These are phyloP conservation scores for Butorides virescens DNA, from an alignment of 2,113 vertebrate genomes.

Conservation along the genomic window DNA sequence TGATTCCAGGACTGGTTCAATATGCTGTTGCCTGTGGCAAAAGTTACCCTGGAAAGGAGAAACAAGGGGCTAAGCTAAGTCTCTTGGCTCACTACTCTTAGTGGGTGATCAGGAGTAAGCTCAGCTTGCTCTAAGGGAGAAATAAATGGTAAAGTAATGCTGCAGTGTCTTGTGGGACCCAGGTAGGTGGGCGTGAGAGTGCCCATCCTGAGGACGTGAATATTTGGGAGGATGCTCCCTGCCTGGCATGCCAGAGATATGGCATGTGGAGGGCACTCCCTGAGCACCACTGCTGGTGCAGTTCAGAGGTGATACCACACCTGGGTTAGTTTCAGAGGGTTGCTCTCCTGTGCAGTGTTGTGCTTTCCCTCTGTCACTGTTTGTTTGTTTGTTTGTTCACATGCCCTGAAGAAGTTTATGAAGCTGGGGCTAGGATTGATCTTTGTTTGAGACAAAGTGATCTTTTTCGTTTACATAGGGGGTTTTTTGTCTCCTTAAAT, in stretches of 20 bases:
- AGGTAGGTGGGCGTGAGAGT: not conserved
- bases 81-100: not conserved
- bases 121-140: not conserved
- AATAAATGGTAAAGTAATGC: not conserved
- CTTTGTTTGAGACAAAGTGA: not conserved
- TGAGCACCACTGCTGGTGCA: rapidly evolving
- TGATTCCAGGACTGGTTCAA: not conserved
- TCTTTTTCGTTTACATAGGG: not conserved
- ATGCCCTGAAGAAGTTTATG: not conserved
- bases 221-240: not conserved
- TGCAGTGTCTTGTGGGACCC: not conserved
- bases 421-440: not conserved
- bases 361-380: rapidly evolving
- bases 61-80: not conserved
- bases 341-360: not conserved
- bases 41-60: not conserved
- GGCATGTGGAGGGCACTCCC: rapidly evolving
- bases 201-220: not conserved
- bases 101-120: not conserved
- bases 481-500: not conserved
- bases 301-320: rapidly evolving
- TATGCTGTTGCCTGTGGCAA: not conserved
- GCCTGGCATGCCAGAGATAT: not conserved
- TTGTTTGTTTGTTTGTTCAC: not conserved
- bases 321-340: rapidly evolving